Base-by-base conservation (phyloP, 2,113 vertebrate genomes). In the Brevimyrus niger region DNA sequence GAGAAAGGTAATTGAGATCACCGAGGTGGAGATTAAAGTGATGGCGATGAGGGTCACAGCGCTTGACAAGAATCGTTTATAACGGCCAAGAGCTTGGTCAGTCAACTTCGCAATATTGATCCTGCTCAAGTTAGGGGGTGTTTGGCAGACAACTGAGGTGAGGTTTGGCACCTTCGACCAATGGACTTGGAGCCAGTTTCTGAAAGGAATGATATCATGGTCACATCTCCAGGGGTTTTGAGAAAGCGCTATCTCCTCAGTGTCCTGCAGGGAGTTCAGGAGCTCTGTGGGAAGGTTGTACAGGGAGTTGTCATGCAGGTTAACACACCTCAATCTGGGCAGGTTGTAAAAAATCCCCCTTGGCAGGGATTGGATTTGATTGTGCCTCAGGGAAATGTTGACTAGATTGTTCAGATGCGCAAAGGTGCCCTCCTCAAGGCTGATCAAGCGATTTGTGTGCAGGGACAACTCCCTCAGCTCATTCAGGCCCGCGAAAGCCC, bases 141-240 rank as follows among this genome's bases (percentile, higher is more conserved):
- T 93, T 13, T 91, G 92, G 46, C 98, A 99, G 17, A 96, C 88
- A 0, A 98, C 92, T 3, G 94, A 90, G 6, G 84, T 93, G 88
- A 95, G 91, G 90, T 96, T 95, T 2, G 92, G 94, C 88, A 96
- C 89, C 92, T 96, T 96, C 42, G 91, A 88, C 53, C 92, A 90
- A 90, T 97, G 93, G 83, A 92, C 11, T 90, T 65, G 48, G 80
- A 99, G 94, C 98, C 98, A 99, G 1, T 94, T 89, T 85, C 90
- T 93, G 27, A 99, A 94, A 0, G 97, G 96, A 83, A 96, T 88
- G 87, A 99, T 98, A 55, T 92, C 92, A 2, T 91, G 23, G 85
- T 99, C 97, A 13, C 98, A 99, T 84, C 90, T 95, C 98, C 98
- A 99, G 38, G 97, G 97, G 88, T 99, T 99, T 91, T 97, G 94